Base-by-base conservation (phyloP, 1,140 invertebrate genomes). In the Pemphigus obesinymphae region DNA sequence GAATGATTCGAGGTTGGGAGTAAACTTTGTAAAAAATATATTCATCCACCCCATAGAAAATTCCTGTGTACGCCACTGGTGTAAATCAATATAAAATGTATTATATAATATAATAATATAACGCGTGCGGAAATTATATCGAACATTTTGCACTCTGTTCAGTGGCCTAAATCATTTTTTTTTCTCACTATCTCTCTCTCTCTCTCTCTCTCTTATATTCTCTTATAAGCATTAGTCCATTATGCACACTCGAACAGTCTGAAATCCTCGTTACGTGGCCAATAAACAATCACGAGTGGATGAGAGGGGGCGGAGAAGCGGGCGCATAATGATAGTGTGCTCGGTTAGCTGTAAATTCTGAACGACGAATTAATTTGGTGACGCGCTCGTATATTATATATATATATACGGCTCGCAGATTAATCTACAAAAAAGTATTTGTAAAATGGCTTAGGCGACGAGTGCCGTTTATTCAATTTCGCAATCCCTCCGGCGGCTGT, bases 341-440 rank as follows among this genome's bases (percentile, higher is more conserved):
- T 45, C 68, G 68, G 68, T 45, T 43, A 34, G 6, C 68, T 29
- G 68, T 70, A 7, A 26, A 70, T 70, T 70, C 29, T 7, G 4
- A 26, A 70, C 68, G 68, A 45, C 68, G 40, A 70, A 70, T 70
- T 70, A 70, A 70, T 70, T 70, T 70, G n/a, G 37, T 11, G 37
- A 70, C 66, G 37, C n/a, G n/a, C 37, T 11, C 66, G 66, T n/a
- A n/a, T 40, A 45, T 11, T n/a, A n/a, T n/a, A n/a, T n/a, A n/a
- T n/a, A n/a, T n/a, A n/a, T n/a, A n/a, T n/a, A 66, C 34, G 10
- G 2, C n/a, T 40, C 23, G 23, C 5, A 26, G 26, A 45, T 70
- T 70, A 70, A 45, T 70, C 68, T 23, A 26, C 68, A 26, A 40
- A 70, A 70, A 70, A 70, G n/a, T 70, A 70, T 70, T 70, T 45